A percentile compares a stretch with the other conserved stretches of the same genome.
Evolutionary conservation across 2,888 invertebrate genomes (phyloP).

Genomic region (Caenorhabditis sp.): DNA sequence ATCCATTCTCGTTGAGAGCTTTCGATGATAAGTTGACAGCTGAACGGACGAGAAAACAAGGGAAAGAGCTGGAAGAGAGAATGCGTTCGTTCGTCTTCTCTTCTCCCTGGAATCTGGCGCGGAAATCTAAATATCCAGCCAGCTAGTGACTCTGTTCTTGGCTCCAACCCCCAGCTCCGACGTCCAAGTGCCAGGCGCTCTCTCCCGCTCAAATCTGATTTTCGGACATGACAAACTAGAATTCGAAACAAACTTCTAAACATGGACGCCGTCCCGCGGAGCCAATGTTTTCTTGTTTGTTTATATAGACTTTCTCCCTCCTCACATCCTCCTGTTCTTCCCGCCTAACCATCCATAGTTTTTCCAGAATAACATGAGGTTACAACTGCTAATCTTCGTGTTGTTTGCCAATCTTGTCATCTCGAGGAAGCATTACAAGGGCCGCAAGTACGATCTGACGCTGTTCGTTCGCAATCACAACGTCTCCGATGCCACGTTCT

Average conservation of each 20-base stretch:
- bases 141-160: background rate
- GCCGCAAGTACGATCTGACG: slow-evolving; percentile 79
- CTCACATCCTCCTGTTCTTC: background rate
- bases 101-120: background rate
- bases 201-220: slow-evolving; percentile 22
- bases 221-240: slow-evolving; percentile 23
- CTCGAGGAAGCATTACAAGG: slow-evolving; percentile 68
- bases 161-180: no score
- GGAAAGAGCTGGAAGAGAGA: slow-evolving; percentile 6
- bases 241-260: slow-evolving; percentile 3
- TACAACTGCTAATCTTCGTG: slow-evolving; percentile 66
- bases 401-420: slow-evolving; percentile 61
- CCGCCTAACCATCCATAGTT: background rate
- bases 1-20: slow-evolving; percentile 37
- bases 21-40: slow-evolving; percentile 58
- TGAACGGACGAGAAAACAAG: slow-evolving; percentile 31
- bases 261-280: background rate
- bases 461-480: slow-evolving; percentile 82
- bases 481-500: slow-evolving; percentile 81
- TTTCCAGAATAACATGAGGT: slow-evolving; percentile 68
- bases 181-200: background rate
- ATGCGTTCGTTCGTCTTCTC: slow-evolving; percentile 15
- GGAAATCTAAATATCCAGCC: background rate
- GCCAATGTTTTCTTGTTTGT: background rate
- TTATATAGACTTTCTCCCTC: background rate